Conservation (phyloP, 2,113 vertebrate genomes). For the Recurvirostra avosetta region DNA sequence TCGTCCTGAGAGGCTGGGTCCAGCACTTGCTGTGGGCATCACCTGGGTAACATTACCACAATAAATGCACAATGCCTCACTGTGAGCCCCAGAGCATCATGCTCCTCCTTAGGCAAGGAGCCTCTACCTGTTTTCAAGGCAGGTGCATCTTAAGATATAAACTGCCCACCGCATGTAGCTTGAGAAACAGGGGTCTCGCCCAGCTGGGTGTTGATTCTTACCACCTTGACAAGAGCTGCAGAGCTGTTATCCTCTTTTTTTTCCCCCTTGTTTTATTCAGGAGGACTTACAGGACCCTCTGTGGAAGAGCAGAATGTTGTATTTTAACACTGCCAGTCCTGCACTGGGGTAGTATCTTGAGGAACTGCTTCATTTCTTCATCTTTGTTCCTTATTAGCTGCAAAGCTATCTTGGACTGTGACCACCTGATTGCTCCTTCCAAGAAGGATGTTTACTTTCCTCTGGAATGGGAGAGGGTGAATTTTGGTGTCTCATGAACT, state of each 20-base stretch:
- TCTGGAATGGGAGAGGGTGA: not conserved
- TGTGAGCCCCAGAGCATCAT: not conserved
- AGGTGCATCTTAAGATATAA: not conserved
- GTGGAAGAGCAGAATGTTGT: not conserved
- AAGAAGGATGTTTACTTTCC: not conserved
- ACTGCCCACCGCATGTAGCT: not conserved
- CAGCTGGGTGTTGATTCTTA: not conserved
- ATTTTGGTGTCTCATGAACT: rapidly evolving
- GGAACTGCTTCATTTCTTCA: not conserved
- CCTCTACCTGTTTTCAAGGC: not conserved
- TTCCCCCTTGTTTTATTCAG: not conserved
- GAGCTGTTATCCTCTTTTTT: not conserved
- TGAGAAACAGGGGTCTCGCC: not conserved
- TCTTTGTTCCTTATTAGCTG: not conserved
- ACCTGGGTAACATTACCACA: not conserved
- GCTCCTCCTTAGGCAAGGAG: not conserved
- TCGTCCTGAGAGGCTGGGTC: not conserved
- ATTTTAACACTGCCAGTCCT: not conserved
- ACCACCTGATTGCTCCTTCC: not conserved
- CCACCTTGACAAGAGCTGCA: not conserved
- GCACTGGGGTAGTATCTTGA: not conserved
- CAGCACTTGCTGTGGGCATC: not conserved
- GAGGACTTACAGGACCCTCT: not conserved
- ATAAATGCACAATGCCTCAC: not conserved
- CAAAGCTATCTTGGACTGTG: not conserved